Evolutionary conservation across 2,113 vertebrate species (phyloP), one percentile per base, ranked within the genome.

Genomic region (Rhinichthys klamathensis): DNA sequence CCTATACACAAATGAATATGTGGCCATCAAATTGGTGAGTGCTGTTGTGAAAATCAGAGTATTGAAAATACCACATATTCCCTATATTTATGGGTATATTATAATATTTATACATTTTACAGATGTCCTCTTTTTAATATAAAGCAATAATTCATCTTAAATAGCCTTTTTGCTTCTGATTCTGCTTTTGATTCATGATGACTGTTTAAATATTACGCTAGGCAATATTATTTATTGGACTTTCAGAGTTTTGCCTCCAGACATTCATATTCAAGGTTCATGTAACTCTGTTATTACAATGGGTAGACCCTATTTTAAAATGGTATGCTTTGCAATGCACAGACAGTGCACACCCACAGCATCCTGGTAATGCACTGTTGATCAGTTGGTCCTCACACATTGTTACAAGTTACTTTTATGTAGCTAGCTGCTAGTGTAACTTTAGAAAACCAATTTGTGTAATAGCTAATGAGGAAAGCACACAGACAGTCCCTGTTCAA

Each of bases 1-100:
- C 91, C 97, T 99, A 90, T 99, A 99, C 93, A 99, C 98, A 63
- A 99, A 99, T 0, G 98, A 99, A 94, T 99, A 99, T 85, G 98
- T 99, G 93, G 98, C 98, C 90, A 99, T 99, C 93, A 99, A 99
- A 94, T 93, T 99, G 97, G 97, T 99, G 94, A 99, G 86, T 44
- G 27, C 67, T 41, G 9, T 23, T 41, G 67, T 70, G 67, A 35
- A 70, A 70, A 70, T 3, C 25, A 4, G 10, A 38, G 4, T 23
- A 38, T 32, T 56, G 13, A 76, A 30, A 76, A 54, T 54, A 7
- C 13, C 25, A 9, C 13, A 51, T 51, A 7, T 51, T 70, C 0
- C 10, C 18, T 10, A n/a, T 76, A 15, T 54, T 76, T 49, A 18
- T 30, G 23, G 1, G 11, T 44, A 6, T 44, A n/a, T 72, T 6